Evolutionary conservation across 2,113 vertebrate genomes (phyloP), one percentile per base, ranked within the genome.

Genomic region (Pomatorhinus ruficollis): DNA sequence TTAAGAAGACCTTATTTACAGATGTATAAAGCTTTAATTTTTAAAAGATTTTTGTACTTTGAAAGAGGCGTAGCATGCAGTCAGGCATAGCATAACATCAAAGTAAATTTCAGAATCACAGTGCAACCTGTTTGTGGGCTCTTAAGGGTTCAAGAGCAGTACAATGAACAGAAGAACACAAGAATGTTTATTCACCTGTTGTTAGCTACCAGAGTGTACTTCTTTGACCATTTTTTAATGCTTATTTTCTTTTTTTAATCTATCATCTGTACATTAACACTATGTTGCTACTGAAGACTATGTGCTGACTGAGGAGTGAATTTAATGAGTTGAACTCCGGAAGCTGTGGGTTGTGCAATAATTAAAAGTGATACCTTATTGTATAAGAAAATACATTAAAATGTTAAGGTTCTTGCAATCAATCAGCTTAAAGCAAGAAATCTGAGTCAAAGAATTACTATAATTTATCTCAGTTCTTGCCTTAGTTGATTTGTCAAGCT

Each of bases 371-470:
- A 6, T 91, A 61, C 20, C 45, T 72, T 57, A 39, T 31, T 91
- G 31, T 71, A 44, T 30, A 75, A 87, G 83, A 80, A 85, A 87
- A 86, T 65, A 40, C 37, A 74, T 89, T 60, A 24, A 71, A 87
- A 64, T 79, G 19, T 54, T 90, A 83, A 78, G 7, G 9, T 81
- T 92, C 68, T 95, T 90, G 64, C 8, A 64, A 59, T 85, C 90
- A 93, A 89, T 89, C 68, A 90, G 50, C 72, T 90, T 87, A 86
- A 88, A 83, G 83, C 35, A 89, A 86, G 52, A 94, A 88, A 86
- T 77, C 23, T 61, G 66, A 90, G 47, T 60, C 59, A 53, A 86
- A 84, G 53, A 89, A 94, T 74, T 35, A 19, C 64, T 84, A 33
- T 88, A 0, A 2, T 77, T 92, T 92, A 66, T 92, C 47, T 92